A percentile compares a stretch with the other conserved stretches of the same genome.
Evolutionary conservation across 2,113 vertebrate species (phyloP).

Genomic region (Petroica traversi): DNA sequence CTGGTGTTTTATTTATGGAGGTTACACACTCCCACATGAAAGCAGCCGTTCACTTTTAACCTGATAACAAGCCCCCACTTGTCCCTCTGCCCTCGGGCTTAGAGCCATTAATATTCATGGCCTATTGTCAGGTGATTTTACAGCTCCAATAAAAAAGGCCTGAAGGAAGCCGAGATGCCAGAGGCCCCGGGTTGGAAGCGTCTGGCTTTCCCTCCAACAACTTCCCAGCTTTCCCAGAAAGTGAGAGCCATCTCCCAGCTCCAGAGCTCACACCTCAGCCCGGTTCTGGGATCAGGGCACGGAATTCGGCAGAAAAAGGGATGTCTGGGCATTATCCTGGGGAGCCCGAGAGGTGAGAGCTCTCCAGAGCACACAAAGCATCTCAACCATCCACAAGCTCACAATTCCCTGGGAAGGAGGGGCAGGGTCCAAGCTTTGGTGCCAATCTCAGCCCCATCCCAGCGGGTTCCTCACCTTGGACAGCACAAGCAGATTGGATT

Average conservation of each 20-base stretch:
- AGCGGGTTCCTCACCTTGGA: not conserved
- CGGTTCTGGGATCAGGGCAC: not conserved
- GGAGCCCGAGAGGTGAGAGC: fast-evolving
- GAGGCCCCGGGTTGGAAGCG: not conserved
- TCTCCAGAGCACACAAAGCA: not conserved
- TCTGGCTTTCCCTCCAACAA: not conserved
- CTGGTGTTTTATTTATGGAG: slow-evolving; percentile 34
- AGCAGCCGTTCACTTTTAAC: not conserved
- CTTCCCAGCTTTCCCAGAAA: not conserved
- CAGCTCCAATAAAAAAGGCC: not conserved
- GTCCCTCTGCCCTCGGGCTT: slow-evolving; percentile 1
- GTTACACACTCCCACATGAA: slow-evolving; percentile 5
- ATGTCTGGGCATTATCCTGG: not conserved
- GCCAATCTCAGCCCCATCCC: not conserved
- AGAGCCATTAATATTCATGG: not conserved
- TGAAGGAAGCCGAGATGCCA: not conserved
- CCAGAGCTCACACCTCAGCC: not conserved
- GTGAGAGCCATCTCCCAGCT: not conserved
- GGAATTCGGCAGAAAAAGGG: not conserved
- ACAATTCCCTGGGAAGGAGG: fast-evolving
- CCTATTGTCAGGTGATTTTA: slow-evolving; percentile 20
- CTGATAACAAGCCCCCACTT: not conserved
- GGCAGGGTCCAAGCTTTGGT: not conserved
- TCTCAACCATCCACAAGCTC: not conserved
- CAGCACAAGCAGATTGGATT: not conserved